Conservation (phyloP, 2,888 invertebrate species). For the Malacosoma neustria region DNA sequence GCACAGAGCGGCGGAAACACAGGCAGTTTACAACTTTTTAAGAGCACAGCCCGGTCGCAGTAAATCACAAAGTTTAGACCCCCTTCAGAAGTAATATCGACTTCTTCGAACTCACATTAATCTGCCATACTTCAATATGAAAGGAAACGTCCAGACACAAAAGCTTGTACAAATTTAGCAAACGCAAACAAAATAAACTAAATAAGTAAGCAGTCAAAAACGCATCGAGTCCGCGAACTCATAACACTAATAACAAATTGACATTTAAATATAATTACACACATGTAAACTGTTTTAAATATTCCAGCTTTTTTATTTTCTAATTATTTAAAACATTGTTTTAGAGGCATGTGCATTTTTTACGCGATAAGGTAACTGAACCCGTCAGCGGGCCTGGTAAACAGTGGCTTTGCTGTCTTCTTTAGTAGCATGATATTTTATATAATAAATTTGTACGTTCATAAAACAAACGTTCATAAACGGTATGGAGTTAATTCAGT, state of each 20-base stretch:
- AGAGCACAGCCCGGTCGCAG: constrained; percentile 55
- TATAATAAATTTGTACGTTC: constrained; percentile 19
- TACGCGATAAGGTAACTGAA: constrained; percentile 39
- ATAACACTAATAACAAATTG: not conserved
- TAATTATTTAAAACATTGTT: constrained; percentile 3
- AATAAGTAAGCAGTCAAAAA: constrained; percentile 10
- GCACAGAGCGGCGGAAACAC: constrained; percentile 61
- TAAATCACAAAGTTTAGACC: constrained; percentile 66
- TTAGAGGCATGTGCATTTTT: constrained; percentile 15
- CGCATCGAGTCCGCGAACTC: constrained; percentile 3
- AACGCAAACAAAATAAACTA: constrained; percentile 29
- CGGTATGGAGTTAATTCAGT: no score
- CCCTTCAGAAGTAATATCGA: constrained; percentile 69
- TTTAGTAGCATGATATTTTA: constrained; percentile 36
- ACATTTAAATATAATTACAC: not conserved
- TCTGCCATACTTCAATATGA: constrained; percentile 66
- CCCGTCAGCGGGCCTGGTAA: constrained; percentile 52
- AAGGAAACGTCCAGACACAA: constrained; percentile 56
- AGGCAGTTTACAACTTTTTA: constrained; percentile 72
- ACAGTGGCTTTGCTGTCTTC: constrained; percentile 37
- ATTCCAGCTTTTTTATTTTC: constrained; percentile 15
- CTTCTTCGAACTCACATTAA: constrained; percentile 72
- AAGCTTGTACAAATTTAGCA: constrained; percentile 41
- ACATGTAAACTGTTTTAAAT: constrained; percentile 18
- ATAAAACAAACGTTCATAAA: constrained; percentile 21